These are phyloP conservation scores for Heliothis virescens DNA, from an alignment of 1,140 invertebrate genomes.

Conservation along the genomic window DNA sequence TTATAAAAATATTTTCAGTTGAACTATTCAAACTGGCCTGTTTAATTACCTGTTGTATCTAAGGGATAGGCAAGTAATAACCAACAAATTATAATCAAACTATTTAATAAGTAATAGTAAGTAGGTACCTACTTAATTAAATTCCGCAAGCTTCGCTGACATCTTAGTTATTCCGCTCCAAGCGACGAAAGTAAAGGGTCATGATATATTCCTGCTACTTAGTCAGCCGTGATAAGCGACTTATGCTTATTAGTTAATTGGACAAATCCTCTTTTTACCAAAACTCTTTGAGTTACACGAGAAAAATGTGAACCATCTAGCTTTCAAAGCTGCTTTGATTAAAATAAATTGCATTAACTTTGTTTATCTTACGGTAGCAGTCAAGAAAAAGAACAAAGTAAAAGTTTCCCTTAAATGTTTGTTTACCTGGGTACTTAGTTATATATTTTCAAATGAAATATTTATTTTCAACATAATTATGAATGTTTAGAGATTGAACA, in stretches of 20 bases:
- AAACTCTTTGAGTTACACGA: neutral
- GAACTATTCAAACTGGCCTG: too few relatives aligned
- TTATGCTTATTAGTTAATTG: conserved; percentile 6
- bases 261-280: conserved; percentile 1
- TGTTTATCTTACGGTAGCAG: neutral
- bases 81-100: neutral
- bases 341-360: neutral
- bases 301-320: neutral
- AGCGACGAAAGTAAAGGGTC: neutral
- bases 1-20: too few relatives aligned
- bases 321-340: neutral
- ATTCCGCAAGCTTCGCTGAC: conserved; percentile 11
- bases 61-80: neutral
- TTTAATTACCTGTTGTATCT: too few relatives aligned
- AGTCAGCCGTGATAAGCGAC: conserved; percentile 8
- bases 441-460: too few relatives aligned
- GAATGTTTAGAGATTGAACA: too few relatives aligned
- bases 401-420: neutral
- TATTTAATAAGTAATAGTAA: neutral
- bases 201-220: neutral
- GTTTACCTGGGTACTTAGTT: neutral
- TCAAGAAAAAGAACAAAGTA: too few relatives aligned
- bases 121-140: neutral
- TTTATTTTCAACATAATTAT: too few relatives aligned
- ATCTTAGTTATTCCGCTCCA: conserved; percentile 3